phyloP scores from a whole-genome alignment of 2,888 invertebrate genomes.

The Byasa hedistus region DNA sequence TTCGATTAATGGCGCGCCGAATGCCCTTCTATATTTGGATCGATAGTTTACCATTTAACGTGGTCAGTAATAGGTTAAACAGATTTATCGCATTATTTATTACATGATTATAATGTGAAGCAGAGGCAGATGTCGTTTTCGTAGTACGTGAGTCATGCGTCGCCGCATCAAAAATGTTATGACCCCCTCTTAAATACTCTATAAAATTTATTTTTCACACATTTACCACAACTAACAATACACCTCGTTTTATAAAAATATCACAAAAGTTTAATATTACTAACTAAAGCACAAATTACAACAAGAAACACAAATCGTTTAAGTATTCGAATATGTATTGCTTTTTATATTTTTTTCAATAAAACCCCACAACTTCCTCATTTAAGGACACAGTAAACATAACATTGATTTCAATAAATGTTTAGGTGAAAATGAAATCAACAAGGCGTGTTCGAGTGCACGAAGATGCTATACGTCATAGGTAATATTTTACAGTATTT shows the following conservation, averaged over 20 bases:
- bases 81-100: slow-evolving; percentile 71
- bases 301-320: background rate
- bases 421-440: slow-evolving; percentile 79
- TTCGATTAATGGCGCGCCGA: slow-evolving; percentile 69
- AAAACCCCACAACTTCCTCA: slow-evolving; percentile 5
- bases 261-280: background rate
- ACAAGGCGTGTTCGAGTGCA: slow-evolving; percentile 78
- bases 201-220: slow-evolving; percentile 25
- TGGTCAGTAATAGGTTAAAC: slow-evolving; percentile 60
- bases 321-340: background rate
- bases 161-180: slow-evolving; percentile 48
- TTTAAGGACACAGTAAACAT: slow-evolving; percentile 28
- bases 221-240: slow-evolving; percentile 27
- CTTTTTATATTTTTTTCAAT: slow-evolving; percentile 6
- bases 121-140: slow-evolving; percentile 34
- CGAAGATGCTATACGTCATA: slow-evolving; percentile 79
- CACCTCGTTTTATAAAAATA: slow-evolving; percentile 20
- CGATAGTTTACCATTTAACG: slow-evolving; percentile 72
- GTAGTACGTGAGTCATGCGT: slow-evolving; percentile 45
- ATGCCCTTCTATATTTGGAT: slow-evolving; percentile 72
- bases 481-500: slow-evolving; percentile 67
- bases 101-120: slow-evolving; percentile 58
- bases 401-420: slow-evolving; percentile 69
- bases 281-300: background rate
- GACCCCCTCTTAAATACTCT: slow-evolving; percentile 27